phyloP scores from a whole-genome alignment of 2,113 vertebrate genomes.

The Tonatia bakeri region DNA sequence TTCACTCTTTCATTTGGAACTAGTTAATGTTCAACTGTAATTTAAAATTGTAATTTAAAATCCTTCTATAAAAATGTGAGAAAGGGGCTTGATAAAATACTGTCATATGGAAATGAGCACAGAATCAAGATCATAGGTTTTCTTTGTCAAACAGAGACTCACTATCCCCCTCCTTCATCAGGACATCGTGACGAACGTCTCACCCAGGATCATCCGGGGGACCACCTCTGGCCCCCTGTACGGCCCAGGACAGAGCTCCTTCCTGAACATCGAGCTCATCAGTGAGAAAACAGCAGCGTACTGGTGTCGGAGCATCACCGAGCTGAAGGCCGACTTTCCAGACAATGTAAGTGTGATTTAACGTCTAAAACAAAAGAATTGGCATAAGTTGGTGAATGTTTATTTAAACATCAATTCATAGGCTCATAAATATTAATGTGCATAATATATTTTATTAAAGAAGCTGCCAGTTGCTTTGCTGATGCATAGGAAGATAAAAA shows the following conservation, averaged over 20 bases:
- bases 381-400: constrained; percentile 51
- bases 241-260: constrained; percentile 91
- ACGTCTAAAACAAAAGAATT: constrained; percentile 52
- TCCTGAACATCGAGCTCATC: constrained; percentile 95
- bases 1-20: constrained; percentile 26
- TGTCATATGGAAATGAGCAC: not conserved
- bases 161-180: constrained; percentile 72
- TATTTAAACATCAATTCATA: constrained; percentile 61
- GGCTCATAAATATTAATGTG: constrained; percentile 65
- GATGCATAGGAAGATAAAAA: constrained; percentile 64
- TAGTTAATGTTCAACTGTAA: constrained; percentile 11
- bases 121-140: constrained; percentile 30
- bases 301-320: constrained; percentile 89
- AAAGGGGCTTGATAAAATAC: constrained; percentile 14
- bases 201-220: constrained; percentile 93
- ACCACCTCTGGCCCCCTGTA: constrained; percentile 89
- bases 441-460: constrained; percentile 70
- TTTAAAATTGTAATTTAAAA: constrained; percentile 40
- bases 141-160: not conserved
- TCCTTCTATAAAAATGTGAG: not conserved
- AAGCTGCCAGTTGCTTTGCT: constrained; percentile 62
- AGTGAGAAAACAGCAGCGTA: constrained; percentile 94
- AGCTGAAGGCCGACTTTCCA: constrained; percentile 92
- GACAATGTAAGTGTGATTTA: constrained; percentile 83
- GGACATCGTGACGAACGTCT: constrained; percentile 96